phyloP scores from a whole-genome alignment of 2,888 invertebrate genomes.

The Diploptera punctata region DNA sequence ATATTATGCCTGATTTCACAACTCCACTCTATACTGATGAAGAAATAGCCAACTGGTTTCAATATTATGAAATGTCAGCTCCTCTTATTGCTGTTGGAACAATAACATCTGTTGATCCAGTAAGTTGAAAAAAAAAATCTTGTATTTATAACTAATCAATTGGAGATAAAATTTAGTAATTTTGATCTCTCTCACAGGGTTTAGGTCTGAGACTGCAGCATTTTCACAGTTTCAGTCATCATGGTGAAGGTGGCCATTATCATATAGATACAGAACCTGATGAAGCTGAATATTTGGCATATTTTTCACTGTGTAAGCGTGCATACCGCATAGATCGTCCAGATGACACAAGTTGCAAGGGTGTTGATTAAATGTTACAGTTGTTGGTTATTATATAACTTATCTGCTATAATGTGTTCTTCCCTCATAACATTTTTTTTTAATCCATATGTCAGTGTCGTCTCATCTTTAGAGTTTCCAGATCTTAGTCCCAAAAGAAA shows the following conservation, averaged over 20 bases:
- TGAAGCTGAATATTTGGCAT: constrained; percentile 86
- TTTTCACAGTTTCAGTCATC: constrained; percentile 89
- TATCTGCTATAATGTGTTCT: no score
- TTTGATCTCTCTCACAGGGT: constrained; percentile 62
- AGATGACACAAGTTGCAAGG: constrained; percentile 66
- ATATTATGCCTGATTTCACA: constrained; percentile 97
- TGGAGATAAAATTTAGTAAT: no score
- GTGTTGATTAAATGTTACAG: constrained; percentile 54
- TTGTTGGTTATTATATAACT: no score
- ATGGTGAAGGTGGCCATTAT: constrained; percentile 93
- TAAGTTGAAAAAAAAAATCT: constrained; percentile 54
- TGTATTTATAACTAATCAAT: no score
- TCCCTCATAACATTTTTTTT: no score
- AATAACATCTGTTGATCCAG: constrained; percentile 83
- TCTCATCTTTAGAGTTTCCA: no score
- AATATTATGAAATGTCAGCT: constrained; percentile 89
- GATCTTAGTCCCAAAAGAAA: no score
- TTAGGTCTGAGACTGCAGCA: constrained; percentile 93
- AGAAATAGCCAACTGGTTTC: constrained; percentile 86
- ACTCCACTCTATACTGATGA: constrained; percentile 72
- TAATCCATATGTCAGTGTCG: no score
- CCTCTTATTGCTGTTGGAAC: constrained; percentile 90
- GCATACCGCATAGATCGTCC: constrained; percentile 81
- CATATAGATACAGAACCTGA: constrained; percentile 94
- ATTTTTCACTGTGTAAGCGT: constrained; percentile 79